Percentiles rank a stretch among this genome's conserved stretches.
Conservation (phyloP, 2,888 invertebrate species). For the Xestobium rufovillosum region DNA sequence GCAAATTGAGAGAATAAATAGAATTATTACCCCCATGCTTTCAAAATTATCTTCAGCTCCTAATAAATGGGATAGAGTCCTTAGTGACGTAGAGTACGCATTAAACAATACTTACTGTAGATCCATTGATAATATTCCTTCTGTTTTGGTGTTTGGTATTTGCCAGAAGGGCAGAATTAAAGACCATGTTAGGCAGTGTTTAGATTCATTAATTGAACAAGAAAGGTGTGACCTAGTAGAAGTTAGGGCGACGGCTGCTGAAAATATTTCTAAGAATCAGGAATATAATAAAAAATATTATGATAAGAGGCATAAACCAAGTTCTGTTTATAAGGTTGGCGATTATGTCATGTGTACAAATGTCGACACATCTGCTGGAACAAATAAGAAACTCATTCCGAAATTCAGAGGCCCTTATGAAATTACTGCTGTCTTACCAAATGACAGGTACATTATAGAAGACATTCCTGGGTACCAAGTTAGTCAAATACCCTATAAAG, state of each 20-base stretch:
- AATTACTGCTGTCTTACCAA: slow-evolving; percentile 20
- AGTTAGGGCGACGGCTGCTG: too few species aligned
- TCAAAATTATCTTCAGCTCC: slow-evolving; percentile 18
- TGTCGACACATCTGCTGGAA: slow-evolving; percentile 19
- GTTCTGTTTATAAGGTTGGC: slow-evolving; percentile 14
- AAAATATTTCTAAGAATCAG: too few species aligned
- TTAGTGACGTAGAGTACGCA: slow-evolving; percentile 12
- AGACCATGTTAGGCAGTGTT: slow-evolving; percentile 9
- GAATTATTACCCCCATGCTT: slow-evolving; percentile 20
- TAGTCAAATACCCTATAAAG: slow-evolving; percentile 14
- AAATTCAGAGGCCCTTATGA: too few species aligned
- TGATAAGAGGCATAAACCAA: too few species aligned
- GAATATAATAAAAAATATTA: too few species aligned
- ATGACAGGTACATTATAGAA: slow-evolving; percentile 22
- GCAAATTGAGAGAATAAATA: too few species aligned
- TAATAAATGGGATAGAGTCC: slow-evolving; percentile 19
- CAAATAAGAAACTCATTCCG: too few species aligned
- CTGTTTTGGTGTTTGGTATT: slow-evolving; percentile 9
- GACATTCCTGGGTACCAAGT: slow-evolving; percentile 16
- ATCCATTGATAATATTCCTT: slow-evolving; percentile 14
- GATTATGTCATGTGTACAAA: slow-evolving; percentile 25
- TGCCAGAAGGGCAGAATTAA: slow-evolving; percentile 9
- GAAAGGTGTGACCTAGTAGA: too few species aligned
- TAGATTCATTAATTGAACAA: slow-evolving; percentile 8
- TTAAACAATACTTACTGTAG: slow-evolving; percentile 11